Percentiles rank a stretch among this genome's conserved stretches.
phyloP scores from a whole-genome alignment of 2,113 vertebrate genomes.

The Hyaena hyaena region DNA sequence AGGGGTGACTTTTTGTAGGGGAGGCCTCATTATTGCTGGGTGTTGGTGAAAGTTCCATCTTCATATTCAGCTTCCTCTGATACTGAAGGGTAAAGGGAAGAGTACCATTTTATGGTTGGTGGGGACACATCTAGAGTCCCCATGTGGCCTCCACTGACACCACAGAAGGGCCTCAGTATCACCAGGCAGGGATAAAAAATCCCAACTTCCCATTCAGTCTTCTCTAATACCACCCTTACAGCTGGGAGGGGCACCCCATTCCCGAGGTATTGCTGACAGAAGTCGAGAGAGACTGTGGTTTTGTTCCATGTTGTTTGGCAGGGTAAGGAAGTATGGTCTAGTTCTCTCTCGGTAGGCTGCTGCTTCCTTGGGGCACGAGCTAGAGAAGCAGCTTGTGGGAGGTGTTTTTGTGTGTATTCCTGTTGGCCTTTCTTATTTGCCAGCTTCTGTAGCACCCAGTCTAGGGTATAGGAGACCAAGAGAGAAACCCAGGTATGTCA shows the following conservation, averaged over 20 bases:
- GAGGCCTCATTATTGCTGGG: not conserved
- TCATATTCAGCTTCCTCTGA: not conserved
- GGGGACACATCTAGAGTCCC: not conserved
- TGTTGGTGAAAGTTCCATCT: not conserved
- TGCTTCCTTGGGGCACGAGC: not conserved
- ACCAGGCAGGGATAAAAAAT: not conserved
- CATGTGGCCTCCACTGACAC: not conserved
- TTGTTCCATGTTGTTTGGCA: not conserved
- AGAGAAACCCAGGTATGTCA: not conserved
- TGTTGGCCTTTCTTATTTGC: not conserved
- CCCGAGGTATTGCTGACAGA: not conserved
- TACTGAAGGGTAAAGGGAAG: not conserved
- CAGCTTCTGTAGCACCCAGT: not conserved
- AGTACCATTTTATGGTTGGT: not conserved
- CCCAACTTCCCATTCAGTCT: not conserved
- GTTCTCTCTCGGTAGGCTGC: not conserved
- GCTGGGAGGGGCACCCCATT: not conserved
- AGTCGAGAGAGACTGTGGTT: not conserved
- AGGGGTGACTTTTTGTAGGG: not conserved
- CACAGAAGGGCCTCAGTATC: not conserved
- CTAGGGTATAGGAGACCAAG: not conserved
- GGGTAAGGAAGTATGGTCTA: not conserved
- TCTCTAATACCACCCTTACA: not conserved
- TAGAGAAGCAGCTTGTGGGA: not conserved
- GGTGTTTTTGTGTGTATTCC: not conserved